Evolutionary conservation across 2,888 invertebrate species (phyloP).

Genomic region (Drosophila monieri): DNA sequence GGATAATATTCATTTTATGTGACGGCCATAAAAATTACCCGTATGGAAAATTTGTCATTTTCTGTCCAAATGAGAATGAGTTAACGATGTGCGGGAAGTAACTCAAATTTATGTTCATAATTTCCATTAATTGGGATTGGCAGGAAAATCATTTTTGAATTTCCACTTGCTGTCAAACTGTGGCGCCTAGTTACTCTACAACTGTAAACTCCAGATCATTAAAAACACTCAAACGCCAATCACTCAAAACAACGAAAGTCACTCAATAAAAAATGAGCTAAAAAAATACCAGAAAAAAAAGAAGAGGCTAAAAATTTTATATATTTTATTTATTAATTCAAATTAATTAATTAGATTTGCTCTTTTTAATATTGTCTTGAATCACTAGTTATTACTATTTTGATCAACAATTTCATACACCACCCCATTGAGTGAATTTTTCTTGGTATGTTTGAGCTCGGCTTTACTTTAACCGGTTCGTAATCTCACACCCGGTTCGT

Average conservation of each 20-base stretch:
- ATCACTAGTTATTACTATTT: background rate
- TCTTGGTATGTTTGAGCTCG: background rate
- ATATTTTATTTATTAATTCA: background rate
- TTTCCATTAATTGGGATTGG: constrained; percentile 23
- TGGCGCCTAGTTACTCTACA: constrained; percentile 42
- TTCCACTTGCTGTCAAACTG: constrained; percentile 20
- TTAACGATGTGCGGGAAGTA: background rate
- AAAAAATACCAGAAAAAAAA: constrained; percentile 2
- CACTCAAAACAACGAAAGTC: background rate
- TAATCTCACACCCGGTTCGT: background rate
- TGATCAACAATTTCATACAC: too few species aligned
- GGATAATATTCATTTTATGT: constrained; percentile 43
- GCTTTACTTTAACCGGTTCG: constrained; percentile 1
- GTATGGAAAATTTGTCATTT: constrained; percentile 40
- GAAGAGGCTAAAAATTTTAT: background rate
- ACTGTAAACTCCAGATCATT: constrained; percentile 27
- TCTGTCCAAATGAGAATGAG: background rate
- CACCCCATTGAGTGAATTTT: too few species aligned
- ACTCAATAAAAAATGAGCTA: constrained; percentile 2
- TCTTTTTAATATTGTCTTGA: background rate
- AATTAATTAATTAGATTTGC: background rate
- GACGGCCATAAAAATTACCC: constrained; percentile 43
- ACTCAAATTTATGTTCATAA: constrained; percentile 15
- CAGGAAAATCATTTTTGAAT: constrained; percentile 33
- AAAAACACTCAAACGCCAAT: too few species aligned